These are phyloP conservation scores for Clarias batrachus DNA, from an alignment of 2,113 vertebrate genomes.

Conservation along the genomic window DNA sequence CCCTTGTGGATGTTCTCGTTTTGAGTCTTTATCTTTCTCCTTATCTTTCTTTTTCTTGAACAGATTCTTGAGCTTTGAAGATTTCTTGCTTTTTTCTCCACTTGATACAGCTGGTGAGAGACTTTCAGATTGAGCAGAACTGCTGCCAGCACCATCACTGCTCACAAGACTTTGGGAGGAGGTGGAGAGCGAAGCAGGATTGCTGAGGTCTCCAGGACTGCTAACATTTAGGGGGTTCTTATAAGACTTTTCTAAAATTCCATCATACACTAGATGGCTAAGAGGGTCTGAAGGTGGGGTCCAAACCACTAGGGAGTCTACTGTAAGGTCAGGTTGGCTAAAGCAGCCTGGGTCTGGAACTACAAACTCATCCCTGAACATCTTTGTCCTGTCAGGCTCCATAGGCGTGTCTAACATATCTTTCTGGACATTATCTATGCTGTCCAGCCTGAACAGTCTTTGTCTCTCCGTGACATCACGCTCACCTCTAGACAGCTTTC, in stretches of 20 bases:
- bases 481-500: constrained; percentile 65
- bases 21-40: constrained; percentile 46
- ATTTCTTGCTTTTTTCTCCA: constrained; percentile 85
- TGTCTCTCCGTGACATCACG: constrained; percentile 60
- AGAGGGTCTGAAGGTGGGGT: constrained; percentile 80
- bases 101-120: constrained; percentile 72
- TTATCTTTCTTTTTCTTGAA: constrained; percentile 87
- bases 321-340: constrained; percentile 69
- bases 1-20: constrained; percentile 60
- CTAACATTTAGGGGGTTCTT: constrained; percentile 66
- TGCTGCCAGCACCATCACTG: constrained; percentile 40
- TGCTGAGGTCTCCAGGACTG: constrained; percentile 59
- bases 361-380: constrained; percentile 54
- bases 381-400: constrained; percentile 54
- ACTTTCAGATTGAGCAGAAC: constrained; percentile 28
- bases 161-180: constrained; percentile 52
- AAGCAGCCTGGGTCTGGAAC: constrained; percentile 44
- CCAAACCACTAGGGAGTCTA: constrained; percentile 69
- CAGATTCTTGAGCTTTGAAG: constrained; percentile 89
- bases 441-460: constrained; percentile 50
- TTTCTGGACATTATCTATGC: constrained; percentile 53
- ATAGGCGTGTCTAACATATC: constrained; percentile 57
- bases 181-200: constrained; percentile 11
- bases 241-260: constrained; percentile 92
- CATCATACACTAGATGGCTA: constrained; percentile 87